Evolutionary conservation across 2,797 vertebrate genomes (phyloP).

Genomic region (Etheostoma perlongum): DNA sequence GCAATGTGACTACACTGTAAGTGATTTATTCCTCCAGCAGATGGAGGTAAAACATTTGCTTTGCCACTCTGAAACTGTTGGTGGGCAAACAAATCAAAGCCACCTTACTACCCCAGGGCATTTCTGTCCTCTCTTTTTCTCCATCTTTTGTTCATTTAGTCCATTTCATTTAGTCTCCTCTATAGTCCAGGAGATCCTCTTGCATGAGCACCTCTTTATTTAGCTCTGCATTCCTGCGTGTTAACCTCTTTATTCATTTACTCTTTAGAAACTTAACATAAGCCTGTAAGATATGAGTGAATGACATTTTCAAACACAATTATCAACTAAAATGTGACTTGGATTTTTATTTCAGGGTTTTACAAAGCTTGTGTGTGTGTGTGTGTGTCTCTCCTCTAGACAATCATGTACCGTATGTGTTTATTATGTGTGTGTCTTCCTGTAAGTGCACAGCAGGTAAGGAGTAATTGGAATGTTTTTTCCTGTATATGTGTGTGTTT

Average conservation of each 20-base stretch:
- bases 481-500: conserved; percentile 66
- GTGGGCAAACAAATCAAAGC: conserved; percentile 23
- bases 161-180: conserved; percentile 11
- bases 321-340: conserved; percentile 43
- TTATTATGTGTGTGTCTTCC: conserved; percentile 31
- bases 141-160: conserved; percentile 38
- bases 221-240: not conserved
- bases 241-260: conserved; percentile 12
- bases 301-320: conserved; percentile 36
- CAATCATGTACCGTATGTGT: too few species aligned
- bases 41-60: conserved; percentile 67
- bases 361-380: conserved; percentile 36
- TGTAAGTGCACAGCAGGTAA: conserved; percentile 77
- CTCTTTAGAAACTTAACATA: conserved; percentile 22
- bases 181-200: not conserved
- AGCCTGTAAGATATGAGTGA: conserved; percentile 12
- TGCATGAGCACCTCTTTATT: not conserved
- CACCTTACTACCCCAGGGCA: conserved; percentile 21
- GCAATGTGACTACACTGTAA: conserved; percentile 44
- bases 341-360: conserved; percentile 46
- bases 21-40: conserved; percentile 63
- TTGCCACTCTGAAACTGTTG: conserved; percentile 8
- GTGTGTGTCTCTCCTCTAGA: conserved; percentile 1
- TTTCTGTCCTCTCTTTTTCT: conserved; percentile 36
- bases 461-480: conserved; percentile 72